Evolutionary conservation across 2,888 invertebrate species (phyloP).

Genomic region (Alcis repandata): DNA sequence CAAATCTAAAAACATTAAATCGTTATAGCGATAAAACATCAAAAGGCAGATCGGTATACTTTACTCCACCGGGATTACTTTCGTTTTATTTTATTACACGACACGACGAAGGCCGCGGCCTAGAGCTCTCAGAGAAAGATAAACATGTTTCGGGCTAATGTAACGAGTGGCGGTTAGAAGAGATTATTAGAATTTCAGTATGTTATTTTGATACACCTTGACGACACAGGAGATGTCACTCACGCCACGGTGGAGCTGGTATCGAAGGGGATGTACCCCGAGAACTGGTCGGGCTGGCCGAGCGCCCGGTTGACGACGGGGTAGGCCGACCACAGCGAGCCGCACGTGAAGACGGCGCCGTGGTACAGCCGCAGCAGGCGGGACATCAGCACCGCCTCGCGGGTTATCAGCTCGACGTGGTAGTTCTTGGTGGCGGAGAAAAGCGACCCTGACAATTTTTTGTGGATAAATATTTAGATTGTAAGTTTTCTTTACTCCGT

Average conservation of each 20-base stretch:
- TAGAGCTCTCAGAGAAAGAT: conserved; percentile 23
- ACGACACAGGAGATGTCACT: conserved; percentile 48
- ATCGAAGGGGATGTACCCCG: conserved; percentile 74
- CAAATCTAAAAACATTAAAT: conserved; percentile 64
- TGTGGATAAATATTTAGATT: no score
- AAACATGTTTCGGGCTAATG: conserved; percentile 22
- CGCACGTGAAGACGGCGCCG: conserved; percentile 56
- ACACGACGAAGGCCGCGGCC: conserved; percentile 23
- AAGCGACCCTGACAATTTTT: conserved; percentile 54
- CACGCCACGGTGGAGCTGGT: conserved; percentile 60
- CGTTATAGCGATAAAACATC: conserved; percentile 22
- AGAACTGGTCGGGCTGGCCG: conserved; percentile 63
- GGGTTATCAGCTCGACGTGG: conserved; percentile 61
- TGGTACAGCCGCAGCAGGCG: conserved; percentile 64
- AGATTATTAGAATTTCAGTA: conserved; percentile 11
- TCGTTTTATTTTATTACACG: conserved; percentile 20
- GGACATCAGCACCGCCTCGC: conserved; percentile 63
- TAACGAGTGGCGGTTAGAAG: conserved; percentile 24
- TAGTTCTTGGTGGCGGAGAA: conserved; percentile 61
- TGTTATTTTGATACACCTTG: neutral
- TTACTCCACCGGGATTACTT: conserved; percentile 5
- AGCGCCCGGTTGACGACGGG: conserved; percentile 65
- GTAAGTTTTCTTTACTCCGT: no score
- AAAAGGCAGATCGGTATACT: conserved; percentile 20
- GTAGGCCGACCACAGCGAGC: conserved; percentile 60